Conservation (phyloP, 2,113 vertebrate species). For the Phainopepla nitens region DNA sequence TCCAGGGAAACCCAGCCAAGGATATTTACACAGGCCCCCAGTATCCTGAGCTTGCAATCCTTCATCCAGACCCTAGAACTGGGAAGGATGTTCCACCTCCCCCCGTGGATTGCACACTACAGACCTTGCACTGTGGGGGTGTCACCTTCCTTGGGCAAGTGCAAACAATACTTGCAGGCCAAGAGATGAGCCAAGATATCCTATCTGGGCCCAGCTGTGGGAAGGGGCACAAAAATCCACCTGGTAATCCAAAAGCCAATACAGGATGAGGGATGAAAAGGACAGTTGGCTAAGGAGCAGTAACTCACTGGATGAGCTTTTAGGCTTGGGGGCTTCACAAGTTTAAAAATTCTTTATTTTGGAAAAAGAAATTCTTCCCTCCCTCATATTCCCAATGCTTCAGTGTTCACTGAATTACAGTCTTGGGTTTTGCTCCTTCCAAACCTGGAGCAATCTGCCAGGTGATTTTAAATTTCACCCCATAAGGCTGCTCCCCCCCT, state of each 20-base stretch:
- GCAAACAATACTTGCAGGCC: slow-evolving; percentile 25
- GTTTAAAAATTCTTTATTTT: neutral
- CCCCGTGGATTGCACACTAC: neutral
- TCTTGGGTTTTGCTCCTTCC: neutral
- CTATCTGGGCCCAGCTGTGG: neutral
- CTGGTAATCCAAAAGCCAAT: neutral
- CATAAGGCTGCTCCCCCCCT: rapidly evolving
- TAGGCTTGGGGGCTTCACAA: neutral
- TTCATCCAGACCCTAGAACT: neutral
- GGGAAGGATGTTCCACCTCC: neutral
- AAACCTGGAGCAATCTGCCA: neutral
- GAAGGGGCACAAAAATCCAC: neutral
- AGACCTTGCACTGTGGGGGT: slow-evolving; percentile 19
- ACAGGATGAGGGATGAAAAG: neutral
- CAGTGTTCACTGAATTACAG: neutral
- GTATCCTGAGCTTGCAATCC: neutral
- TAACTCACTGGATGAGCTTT: neutral
- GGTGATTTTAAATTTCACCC: neutral
- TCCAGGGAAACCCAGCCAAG: neutral
- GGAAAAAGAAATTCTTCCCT: neutral
- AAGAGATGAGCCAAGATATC: neutral
- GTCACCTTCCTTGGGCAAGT: neutral
- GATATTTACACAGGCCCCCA: neutral
- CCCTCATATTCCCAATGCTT: neutral
- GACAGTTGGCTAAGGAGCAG: neutral